Conservation (phyloP, 2,888 invertebrate genomes). For the Clistopyga incitator region DNA sequence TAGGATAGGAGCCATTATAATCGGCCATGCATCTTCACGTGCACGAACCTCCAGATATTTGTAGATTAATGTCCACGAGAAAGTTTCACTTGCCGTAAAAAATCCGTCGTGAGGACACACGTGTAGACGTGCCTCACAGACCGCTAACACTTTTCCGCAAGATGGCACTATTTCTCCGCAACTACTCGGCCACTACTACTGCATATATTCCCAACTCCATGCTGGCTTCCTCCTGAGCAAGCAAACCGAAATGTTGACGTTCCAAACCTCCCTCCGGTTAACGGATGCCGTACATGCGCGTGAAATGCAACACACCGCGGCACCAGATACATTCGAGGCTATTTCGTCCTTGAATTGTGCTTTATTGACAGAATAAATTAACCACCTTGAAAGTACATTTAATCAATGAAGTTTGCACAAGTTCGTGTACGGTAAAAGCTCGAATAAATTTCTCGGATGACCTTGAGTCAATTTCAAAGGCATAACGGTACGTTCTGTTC, state of each 20-base stretch:
- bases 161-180: not conserved
- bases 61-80: not conserved
- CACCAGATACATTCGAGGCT: not conserved
- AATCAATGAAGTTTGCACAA: constrained; percentile 7
- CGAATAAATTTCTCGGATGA: constrained; percentile 14
- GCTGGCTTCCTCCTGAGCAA: not conserved
- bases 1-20: not conserved
- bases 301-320: not conserved
- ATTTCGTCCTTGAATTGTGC: constrained; percentile 15
- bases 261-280: not conserved
- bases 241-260: constrained; percentile 8
- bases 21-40: not conserved
- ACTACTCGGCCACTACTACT: not conserved
- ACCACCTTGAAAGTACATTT: not conserved
- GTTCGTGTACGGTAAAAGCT: not conserved
- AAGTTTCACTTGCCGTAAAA: not conserved
- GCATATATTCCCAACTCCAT: not conserved
- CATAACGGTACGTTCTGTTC: constrained; percentile 26
- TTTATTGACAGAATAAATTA: constrained; percentile 32
- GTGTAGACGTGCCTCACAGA: no score
- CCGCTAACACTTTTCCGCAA: not conserved
- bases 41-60: not conserved
- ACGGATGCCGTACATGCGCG: not conserved
- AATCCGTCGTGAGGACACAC: not conserved
- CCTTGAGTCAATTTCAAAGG: constrained; percentile 25